phyloP scores from a whole-genome alignment of 2,113 vertebrate genomes.

The Odobenus rosmarus region DNA sequence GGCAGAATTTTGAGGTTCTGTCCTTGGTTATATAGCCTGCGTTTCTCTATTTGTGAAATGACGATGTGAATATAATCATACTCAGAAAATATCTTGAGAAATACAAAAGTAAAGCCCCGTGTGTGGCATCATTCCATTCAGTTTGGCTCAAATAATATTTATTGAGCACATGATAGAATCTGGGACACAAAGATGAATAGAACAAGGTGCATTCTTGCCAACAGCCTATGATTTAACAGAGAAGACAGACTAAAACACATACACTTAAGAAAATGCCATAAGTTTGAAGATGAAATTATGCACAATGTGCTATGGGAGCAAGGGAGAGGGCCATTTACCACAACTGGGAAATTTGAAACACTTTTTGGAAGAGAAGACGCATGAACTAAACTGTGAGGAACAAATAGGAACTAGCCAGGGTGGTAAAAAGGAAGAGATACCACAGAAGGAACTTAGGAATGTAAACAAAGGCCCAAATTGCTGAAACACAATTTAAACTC shows the following conservation, averaged over 20 bases:
- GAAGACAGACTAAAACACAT: background rate
- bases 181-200: background rate
- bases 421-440: background rate
- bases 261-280: background rate
- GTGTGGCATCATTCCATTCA: background rate
- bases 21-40: background rate
- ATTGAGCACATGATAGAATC: background rate
- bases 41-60: slow-evolving; percentile 20
- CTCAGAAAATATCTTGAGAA: slow-evolving; percentile 51
- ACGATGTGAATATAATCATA: background rate
- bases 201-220: background rate
- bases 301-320: background rate
- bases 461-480: background rate
- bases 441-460: background rate
- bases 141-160: slow-evolving; percentile 25
- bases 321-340: background rate
- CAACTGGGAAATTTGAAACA: background rate
- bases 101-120: background rate
- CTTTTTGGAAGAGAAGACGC: background rate
- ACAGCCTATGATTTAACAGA: slow-evolving; percentile 19
- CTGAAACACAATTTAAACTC: background rate
- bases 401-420: background rate
- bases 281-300: background rate
- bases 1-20: background rate
- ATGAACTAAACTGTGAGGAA: background rate